Evolutionary conservation across 1,140 invertebrate genomes (phyloP), one percentile per base, ranked within the genome.

Genomic region (Drosophila insularis): DNA sequence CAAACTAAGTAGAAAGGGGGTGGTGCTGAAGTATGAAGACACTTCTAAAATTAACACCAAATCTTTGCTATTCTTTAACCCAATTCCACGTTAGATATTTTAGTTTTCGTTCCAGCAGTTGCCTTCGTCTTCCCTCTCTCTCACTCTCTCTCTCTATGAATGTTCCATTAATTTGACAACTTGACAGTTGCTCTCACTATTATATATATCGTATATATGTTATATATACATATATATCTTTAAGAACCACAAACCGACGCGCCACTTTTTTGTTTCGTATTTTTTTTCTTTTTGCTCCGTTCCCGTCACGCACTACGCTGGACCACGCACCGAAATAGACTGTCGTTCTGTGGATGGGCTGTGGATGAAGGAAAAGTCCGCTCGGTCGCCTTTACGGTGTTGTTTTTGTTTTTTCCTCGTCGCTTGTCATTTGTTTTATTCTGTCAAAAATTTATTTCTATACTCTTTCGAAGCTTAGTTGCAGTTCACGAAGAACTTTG

Each of bases 321-420:
- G 90, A 91, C 89, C 86, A 81, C 82, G 78, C 80, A 86, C 90
- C 77, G 77, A 90, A 91, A 81, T 91, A 91, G 74, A 91, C 90
- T 91, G 81, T 72, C 68, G 56, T 27, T 64, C 54, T 19, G 17
- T 50, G 17, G 43, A 50, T 50, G 43, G 43, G 43, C 19, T 50
- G 43, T 21, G 43, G 43, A 21, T 19, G 17, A 50, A 19, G 43
- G 43, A 50, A 50, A 21, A 50, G 43, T 76, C 63, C 55, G 62
- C 31, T 73, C 61, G 27, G 55, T 54, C 53, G 58, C 43, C 54
- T 71, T 46, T 60, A 17, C 62, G 37, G 13, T 66, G 46, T 27
- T 73, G 11, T 53, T 61, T 78, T n/a, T 13, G 19, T 39, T 55
- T 54, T 53, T 61, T 40, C 10, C 21, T 5, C 32, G 74, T 14